Percentiles rank a stretch among this genome's conserved stretches.
These are phyloP conservation scores for Nematolebias whitei DNA, from an alignment of 2,113 vertebrate species.

Conservation along the genomic window DNA sequence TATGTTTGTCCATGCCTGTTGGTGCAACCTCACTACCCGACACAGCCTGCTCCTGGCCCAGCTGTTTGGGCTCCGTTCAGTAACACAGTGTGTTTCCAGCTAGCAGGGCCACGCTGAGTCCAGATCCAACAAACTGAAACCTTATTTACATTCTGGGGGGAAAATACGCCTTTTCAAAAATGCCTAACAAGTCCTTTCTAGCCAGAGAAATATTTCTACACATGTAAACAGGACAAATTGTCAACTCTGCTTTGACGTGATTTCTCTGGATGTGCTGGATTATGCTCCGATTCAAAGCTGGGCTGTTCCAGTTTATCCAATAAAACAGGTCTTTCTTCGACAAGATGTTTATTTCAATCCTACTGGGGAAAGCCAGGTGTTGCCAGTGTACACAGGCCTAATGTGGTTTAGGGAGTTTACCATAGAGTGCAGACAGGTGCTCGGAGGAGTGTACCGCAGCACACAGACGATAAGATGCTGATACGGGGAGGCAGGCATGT, in stretches of 20 bases:
- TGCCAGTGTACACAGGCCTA: slow-evolving; percentile 76
- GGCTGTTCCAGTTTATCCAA: slow-evolving; percentile 75
- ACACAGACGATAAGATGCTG: slow-evolving; percentile 61
- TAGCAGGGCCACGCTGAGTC: slow-evolving; percentile 48
- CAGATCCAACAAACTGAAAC: slow-evolving; percentile 69
- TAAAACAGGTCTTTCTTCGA: slow-evolving; percentile 77
- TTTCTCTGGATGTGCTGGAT: slow-evolving; percentile 76
- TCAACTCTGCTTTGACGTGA: slow-evolving; percentile 71
- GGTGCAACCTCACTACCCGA: slow-evolving; percentile 51
- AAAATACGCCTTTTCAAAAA: slow-evolving; percentile 70
- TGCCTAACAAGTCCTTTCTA: slow-evolving; percentile 61
- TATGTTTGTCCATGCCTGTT: slow-evolving; percentile 69
- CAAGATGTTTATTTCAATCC: slow-evolving; percentile 72
- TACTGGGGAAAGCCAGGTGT: slow-evolving; percentile 67
- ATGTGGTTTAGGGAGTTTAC: slow-evolving; percentile 72
- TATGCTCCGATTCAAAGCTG: slow-evolving; percentile 67
- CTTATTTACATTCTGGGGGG: slow-evolving; percentile 66
- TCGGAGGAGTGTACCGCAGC: slow-evolving; percentile 56
- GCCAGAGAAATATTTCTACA: slow-evolving; percentile 70
- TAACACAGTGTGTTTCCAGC: slow-evolving; percentile 73
- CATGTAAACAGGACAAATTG: slow-evolving; percentile 77
- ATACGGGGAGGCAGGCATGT: slow-evolving; percentile 45
- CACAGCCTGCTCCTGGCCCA: slow-evolving; percentile 51
- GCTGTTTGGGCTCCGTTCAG: slow-evolving; percentile 53
- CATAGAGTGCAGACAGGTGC: slow-evolving; percentile 66